Percentiles rank a stretch among this genome's conserved stretches.
Conservation (phyloP, 2,797 vertebrate species). For the Crenuchus spilurus region DNA sequence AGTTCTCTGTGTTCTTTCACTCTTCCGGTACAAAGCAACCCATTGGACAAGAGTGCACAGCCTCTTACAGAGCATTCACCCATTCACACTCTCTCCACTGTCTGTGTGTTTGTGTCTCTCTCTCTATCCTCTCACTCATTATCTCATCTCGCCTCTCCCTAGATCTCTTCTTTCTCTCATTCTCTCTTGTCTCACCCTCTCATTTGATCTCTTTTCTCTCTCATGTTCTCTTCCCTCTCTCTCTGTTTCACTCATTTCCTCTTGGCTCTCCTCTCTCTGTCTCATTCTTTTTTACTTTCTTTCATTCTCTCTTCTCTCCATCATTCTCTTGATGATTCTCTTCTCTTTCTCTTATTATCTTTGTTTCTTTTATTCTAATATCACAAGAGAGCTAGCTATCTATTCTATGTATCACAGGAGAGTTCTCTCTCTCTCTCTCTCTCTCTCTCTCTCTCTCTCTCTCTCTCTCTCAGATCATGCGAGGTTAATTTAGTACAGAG, state of each 20-base stretch:
- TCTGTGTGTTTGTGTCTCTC: not conserved
- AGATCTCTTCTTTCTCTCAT: not conserved
- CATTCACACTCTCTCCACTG: not conserved
- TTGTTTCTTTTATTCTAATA: too few species aligned
- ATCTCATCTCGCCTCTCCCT: not conserved
- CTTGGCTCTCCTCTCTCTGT: not conserved
- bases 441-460: not conserved
- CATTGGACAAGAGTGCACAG: conserved; percentile 1
- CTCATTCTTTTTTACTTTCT: not conserved
- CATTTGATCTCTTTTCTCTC: too few species aligned
- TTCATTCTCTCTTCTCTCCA: not conserved
- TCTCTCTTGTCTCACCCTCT: not conserved
- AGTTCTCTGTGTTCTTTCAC: conserved; percentile 28
- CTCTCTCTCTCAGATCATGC: conserved; percentile 27
- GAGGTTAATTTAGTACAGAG: conserved; percentile 39
- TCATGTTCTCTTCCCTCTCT: not conserved
- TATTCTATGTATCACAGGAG: too few species aligned
- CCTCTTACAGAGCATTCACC: conserved; percentile 4
- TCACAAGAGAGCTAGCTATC: too few species aligned
- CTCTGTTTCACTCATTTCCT: not conserved
- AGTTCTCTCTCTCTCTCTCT: not conserved
- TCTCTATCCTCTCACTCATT: not conserved
- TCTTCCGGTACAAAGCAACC: conserved; percentile 24
- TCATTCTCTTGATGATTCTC: not conserved
- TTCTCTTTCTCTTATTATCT: not conserved